Conservation (phyloP, 2,888 invertebrate species). For the Dryobota labecula region DNA sequence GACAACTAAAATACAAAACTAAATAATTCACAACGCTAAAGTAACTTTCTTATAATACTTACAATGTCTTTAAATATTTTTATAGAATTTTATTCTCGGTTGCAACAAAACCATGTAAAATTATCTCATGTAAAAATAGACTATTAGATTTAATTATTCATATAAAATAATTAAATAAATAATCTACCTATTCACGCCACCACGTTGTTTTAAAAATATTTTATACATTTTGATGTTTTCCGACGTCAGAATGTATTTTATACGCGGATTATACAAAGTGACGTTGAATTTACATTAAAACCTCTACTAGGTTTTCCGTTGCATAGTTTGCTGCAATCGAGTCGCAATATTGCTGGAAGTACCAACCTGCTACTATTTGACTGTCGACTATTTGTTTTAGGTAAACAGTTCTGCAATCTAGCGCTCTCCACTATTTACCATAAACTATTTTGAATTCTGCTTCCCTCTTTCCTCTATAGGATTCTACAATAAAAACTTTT, state of each 20-base stretch:
- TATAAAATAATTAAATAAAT: slow-evolving; percentile 54
- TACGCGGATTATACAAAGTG: slow-evolving; percentile 38
- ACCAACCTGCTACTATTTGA: slow-evolving; percentile 55
- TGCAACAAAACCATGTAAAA: slow-evolving; percentile 46
- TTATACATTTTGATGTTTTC: slow-evolving; percentile 26
- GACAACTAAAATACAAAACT: slow-evolving; percentile 70
- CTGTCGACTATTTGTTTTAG: slow-evolving; percentile 59
- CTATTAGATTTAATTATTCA: slow-evolving; percentile 55
- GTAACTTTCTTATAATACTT: slow-evolving; percentile 62
- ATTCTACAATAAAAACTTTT: slow-evolving; percentile 46
- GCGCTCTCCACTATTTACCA: slow-evolving; percentile 48
- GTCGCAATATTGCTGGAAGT: slow-evolving; percentile 64
- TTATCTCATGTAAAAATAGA: slow-evolving; percentile 29
- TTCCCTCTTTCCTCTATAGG: slow-evolving; percentile 36
- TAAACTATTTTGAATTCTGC: slow-evolving; percentile 55
- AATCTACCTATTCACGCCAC: slow-evolving; percentile 16
- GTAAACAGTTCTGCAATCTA: slow-evolving; percentile 51
- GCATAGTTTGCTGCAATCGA: slow-evolving; percentile 60
- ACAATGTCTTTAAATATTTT: slow-evolving; percentile 44
- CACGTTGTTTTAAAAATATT: slow-evolving; percentile 17
- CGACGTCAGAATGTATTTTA: slow-evolving; percentile 30
- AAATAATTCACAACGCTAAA: slow-evolving; percentile 64
- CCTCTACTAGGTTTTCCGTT: slow-evolving; percentile 23
- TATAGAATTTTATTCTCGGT: slow-evolving; percentile 32
- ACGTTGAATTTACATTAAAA: slow-evolving; percentile 45